Conservation (phyloP, 2,888 invertebrate genomes). For the Sminthurinus aureus region DNA sequence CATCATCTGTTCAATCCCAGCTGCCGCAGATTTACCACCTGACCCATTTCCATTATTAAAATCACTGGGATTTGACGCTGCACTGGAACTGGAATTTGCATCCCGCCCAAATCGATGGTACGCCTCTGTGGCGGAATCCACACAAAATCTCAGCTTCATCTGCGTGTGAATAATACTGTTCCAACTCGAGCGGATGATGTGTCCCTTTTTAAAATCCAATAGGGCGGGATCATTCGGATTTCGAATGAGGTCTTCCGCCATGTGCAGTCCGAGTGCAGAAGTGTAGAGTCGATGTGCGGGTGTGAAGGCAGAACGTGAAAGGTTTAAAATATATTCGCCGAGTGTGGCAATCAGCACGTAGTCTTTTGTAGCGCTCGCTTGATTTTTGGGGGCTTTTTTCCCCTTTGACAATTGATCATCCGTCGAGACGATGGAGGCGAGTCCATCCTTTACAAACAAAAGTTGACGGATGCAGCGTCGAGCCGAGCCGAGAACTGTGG, state of each 20-base stretch:
- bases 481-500: conserved; percentile 52
- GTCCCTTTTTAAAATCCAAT: conserved; percentile 43
- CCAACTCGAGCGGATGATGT: conserved; percentile 15
- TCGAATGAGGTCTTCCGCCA: conserved; percentile 55
- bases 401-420: conserved; percentile 54
- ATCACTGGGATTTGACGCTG: not conserved
- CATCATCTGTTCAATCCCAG: conserved; percentile 42
- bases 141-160: conserved; percentile 49
- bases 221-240: conserved; percentile 49
- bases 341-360: conserved; percentile 26
- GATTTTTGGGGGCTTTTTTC: not conserved
- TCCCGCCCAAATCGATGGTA: conserved; percentile 50
- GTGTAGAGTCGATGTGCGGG: conserved; percentile 57
- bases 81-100: not conserved
- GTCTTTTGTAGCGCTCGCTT: conserved; percentile 42
- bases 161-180: conserved; percentile 44
- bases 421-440: conserved; percentile 47
- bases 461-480: conserved; percentile 47
- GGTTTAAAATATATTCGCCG: conserved; percentile 41
- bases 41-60: not conserved
- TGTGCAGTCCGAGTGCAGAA: conserved; percentile 52
- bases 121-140: conserved; percentile 51
- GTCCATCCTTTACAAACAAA: conserved; percentile 46
- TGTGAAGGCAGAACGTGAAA: conserved; percentile 53
- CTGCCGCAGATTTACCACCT: conserved; percentile 8